phyloP scores from a whole-genome alignment of 2,797 vertebrate genomes.

The Steatocranus sp. region DNA sequence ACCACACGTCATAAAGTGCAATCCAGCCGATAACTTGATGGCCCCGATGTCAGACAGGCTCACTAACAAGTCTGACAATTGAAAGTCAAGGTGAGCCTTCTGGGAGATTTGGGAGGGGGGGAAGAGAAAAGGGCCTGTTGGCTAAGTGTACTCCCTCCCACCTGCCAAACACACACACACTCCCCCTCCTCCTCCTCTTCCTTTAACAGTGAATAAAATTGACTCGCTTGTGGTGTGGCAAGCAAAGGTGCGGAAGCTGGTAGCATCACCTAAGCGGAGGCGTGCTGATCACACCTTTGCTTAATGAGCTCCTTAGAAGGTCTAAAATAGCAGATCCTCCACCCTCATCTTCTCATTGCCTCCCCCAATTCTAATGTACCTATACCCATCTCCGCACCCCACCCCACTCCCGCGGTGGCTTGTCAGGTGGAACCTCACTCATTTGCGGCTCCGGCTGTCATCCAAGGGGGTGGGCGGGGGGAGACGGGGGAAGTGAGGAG shows the following conservation, averaged over 20 bases:
- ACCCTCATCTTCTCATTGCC: not conserved
- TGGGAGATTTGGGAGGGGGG: constrained; percentile 12
- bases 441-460: constrained; percentile 68
- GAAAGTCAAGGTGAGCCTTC: constrained; percentile 55
- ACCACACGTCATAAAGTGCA: constrained; percentile 42
- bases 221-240: constrained; percentile 53
- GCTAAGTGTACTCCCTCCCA: constrained; percentile 43
- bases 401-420: constrained; percentile 9
- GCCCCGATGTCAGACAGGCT: constrained; percentile 57
- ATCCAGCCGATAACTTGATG: constrained; percentile 53
- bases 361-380: constrained; percentile 7
- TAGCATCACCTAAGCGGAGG: constrained; percentile 69
- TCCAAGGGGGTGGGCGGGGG: not conserved
- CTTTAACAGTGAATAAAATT: constrained; percentile 77
- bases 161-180: constrained; percentile 38
- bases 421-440: constrained; percentile 81
- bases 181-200: constrained; percentile 35
- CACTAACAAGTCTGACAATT: constrained; percentile 65
- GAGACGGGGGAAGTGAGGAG: constrained; percentile 1
- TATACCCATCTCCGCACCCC: not conserved
- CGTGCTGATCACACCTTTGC: constrained; percentile 79
- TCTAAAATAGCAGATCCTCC: constrained; percentile 68
- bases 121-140: constrained; percentile 12
- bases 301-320: constrained; percentile 87
- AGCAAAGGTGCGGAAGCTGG: constrained; percentile 57